Evolutionary conservation across 2,113 vertebrate species (phyloP), one percentile per base, ranked within the genome.

Genomic region (Tetrax tetrax): DNA sequence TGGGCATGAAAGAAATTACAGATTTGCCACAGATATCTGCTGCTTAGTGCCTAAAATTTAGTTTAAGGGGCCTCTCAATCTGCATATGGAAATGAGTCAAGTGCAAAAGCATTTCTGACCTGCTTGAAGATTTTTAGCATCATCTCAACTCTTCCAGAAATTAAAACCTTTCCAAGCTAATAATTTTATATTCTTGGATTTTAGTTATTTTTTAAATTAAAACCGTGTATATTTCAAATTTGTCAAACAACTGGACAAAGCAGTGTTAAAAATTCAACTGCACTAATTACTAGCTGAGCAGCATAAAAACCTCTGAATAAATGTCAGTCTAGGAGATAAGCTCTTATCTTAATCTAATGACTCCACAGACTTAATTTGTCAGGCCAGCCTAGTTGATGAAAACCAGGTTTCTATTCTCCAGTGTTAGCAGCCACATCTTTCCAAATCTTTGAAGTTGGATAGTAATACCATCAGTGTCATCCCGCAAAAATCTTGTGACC

Each of bases 281-380:
- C 98, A 98, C 98, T 99, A 99, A 99, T 99, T 99, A 99, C 98
- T 97, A 98, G 98, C 98, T 97, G 98, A 99, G 98, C 98, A 98
- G 98, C 98, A 98, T 98, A 98, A 98, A 99, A 99, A 98, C 98
- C 98, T 98, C 98, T 96, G 98, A 98, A 98, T 99, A 99, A 99
- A 99, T 99, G 98, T 99, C 98, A 99, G 98, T 98, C 98, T 98
- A 97, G 83, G 97, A 99, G 99, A 99, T 99, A 99, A 99, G 98
- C 99, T 98, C 98, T 99, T 99, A 99, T 99, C 99, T 99, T 99
- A 99, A 99, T 99, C 99, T 99, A 99, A 99, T 99, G 99, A 99
- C 98, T 99, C 98, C 98, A 97, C 98, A 98, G 98, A 98, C 98
- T 99, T 99, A 98, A 99, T 99, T 99, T 99, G 99, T 99, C 99